Evolutionary conservation across 2,797 vertebrate genomes (phyloP).

Genomic region (Podarcis lilfordi): DNA sequence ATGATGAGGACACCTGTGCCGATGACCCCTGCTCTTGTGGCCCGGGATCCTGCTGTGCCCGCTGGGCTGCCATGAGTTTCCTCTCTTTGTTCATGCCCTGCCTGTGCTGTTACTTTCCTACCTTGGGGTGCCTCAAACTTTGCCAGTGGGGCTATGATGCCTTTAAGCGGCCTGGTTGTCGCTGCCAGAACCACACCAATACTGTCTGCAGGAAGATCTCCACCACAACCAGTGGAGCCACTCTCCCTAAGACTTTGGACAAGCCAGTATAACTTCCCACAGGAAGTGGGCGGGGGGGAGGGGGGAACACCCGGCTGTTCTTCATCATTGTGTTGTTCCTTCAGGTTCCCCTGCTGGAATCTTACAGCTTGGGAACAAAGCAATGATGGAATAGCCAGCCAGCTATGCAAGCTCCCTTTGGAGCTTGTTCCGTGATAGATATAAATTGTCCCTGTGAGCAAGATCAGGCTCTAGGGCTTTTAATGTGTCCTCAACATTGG

Average conservation of each 20-base stretch:
- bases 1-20: constrained; percentile 95
- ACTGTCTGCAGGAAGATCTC: constrained; percentile 97
- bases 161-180: constrained; percentile 91
- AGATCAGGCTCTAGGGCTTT: constrained; percentile 48
- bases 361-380: background rate
- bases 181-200: constrained; percentile 94
- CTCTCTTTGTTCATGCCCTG: constrained; percentile 93
- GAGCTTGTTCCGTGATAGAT: background rate
- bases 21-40: constrained; percentile 94
- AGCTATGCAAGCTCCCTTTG: background rate
- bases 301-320: constrained; percentile 19
- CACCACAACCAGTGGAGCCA: constrained; percentile 81
- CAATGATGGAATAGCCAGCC: background rate
- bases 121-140: constrained; percentile 91
- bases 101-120: constrained; percentile 98
- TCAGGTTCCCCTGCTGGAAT: constrained; percentile 33
- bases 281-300: constrained; percentile 36
- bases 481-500: constrained; percentile 15
- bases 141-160: constrained; percentile 91
- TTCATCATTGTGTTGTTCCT: constrained; percentile 2
- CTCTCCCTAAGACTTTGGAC: constrained; percentile 89
- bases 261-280: constrained; percentile 91
- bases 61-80: constrained; percentile 92
- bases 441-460: constrained; percentile 35
- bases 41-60: constrained; percentile 86